Percentiles rank a stretch among this genome's conserved stretches.
Conservation (phyloP, 2,888 invertebrate species). For the Tetheella fluctuosa region DNA sequence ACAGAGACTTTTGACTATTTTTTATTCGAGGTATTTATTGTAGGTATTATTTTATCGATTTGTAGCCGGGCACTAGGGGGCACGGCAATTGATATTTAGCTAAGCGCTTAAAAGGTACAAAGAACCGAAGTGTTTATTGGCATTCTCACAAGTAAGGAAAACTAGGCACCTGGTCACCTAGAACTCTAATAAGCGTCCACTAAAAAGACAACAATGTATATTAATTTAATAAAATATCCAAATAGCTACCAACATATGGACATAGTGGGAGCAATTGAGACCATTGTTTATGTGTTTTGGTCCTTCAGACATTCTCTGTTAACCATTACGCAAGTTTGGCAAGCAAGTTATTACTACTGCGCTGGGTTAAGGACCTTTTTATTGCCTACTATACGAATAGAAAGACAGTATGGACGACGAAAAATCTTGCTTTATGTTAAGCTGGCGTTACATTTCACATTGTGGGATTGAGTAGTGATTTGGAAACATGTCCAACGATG, state of each 20-base stretch:
- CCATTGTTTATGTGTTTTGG: slow-evolving; percentile 12
- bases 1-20: too few species aligned
- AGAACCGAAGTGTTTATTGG: too few species aligned
- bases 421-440: slow-evolving; percentile 3
- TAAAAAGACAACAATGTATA: not conserved
- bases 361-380: slow-evolving; percentile 11
- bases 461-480: too few species aligned
- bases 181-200: not conserved
- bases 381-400: slow-evolving; percentile 9
- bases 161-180: not conserved
- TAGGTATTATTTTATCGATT: too few species aligned
- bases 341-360: slow-evolving; percentile 1
- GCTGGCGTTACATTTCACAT: not conserved
- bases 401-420: slow-evolving; percentile 8
- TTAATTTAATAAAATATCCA: slow-evolving; percentile 2
- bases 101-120: too few species aligned
- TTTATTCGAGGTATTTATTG: too few species aligned
- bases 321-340: not conserved
- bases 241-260: not conserved
- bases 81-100: too few species aligned
- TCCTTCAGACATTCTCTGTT: slow-evolving; percentile 9
- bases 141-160: too few species aligned
- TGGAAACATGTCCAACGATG: too few species aligned
- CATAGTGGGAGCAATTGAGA: not conserved
- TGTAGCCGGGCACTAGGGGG: too few species aligned